phyloP scores from a whole-genome alignment of 2,113 vertebrate genomes.

The Cromileptes altivelis region DNA sequence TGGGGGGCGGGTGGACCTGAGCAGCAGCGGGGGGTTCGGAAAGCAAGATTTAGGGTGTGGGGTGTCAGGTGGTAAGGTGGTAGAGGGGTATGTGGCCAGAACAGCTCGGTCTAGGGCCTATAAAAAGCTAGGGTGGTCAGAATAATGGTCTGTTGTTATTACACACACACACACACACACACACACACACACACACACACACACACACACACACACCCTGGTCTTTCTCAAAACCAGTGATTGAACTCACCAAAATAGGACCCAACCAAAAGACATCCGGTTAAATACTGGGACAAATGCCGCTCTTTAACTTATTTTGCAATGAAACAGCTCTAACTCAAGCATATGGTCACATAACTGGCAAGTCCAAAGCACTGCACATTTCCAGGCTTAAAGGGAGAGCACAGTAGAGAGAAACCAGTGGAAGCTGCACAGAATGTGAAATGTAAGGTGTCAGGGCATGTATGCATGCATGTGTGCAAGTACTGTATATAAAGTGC shows the following conservation, averaged over 20 bases:
- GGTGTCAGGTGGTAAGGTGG: slow-evolving; percentile 77
- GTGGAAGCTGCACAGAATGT: slow-evolving; percentile 9
- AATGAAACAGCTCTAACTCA: slow-evolving; percentile 40
- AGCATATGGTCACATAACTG: slow-evolving; percentile 23
- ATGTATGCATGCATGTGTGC: background rate
- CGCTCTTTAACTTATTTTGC: slow-evolving; percentile 56
- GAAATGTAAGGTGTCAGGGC: slow-evolving; percentile 11
- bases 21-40: slow-evolving; percentile 9
- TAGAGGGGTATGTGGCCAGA: slow-evolving; percentile 69
- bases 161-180: slow-evolving; percentile 26
- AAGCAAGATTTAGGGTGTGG: slow-evolving; percentile 62
- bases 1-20: background rate
- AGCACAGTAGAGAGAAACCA: slow-evolving; percentile 16
- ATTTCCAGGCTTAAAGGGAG: background rate
- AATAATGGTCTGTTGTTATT: slow-evolving; percentile 79
- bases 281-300: slow-evolving; percentile 61
- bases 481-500: background rate
- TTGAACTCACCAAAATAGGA: slow-evolving; percentile 66
- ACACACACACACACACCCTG: slow-evolving; percentile 21
- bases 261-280: slow-evolving; percentile 69
- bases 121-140: slow-evolving; percentile 77
- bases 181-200: too few species aligned
- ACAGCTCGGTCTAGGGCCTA: slow-evolving; percentile 57
- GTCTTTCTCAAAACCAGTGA: slow-evolving; percentile 56
- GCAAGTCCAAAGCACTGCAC: background rate